Evolutionary conservation across 53 echinoderm and acorn worm species (phyloP).

Genomic region (Hippasteria phrygiana): DNA sequence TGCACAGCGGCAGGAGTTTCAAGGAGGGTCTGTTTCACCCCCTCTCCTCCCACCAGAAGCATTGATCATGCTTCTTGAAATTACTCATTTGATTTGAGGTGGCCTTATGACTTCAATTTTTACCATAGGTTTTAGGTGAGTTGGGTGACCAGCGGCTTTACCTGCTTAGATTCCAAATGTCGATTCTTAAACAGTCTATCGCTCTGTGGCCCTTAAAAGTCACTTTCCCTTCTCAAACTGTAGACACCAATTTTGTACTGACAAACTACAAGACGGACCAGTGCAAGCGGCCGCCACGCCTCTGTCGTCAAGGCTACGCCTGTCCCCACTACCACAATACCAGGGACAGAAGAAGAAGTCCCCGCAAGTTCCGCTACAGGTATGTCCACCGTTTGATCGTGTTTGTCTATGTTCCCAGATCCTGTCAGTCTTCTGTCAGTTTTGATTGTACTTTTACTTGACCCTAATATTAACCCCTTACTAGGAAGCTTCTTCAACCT

Average conservation of each 20-base stretch:
- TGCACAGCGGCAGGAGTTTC: too few species aligned
- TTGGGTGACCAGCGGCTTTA: too few species aligned
- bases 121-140: too few species aligned
- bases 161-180: not conserved
- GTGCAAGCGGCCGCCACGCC: constrained; percentile 94
- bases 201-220: constrained; percentile 47
- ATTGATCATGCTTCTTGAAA: too few species aligned
- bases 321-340: constrained; percentile 96
- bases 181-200: not conserved
- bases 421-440: too few species aligned
- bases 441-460: too few species aligned
- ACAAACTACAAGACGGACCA: constrained; percentile 99
- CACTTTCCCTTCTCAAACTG: constrained; percentile 53
- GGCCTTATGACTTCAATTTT: too few species aligned
- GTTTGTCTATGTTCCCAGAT: not conserved
- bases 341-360: constrained; percentile 95
- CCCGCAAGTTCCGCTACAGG: constrained; percentile 92
- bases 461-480: too few species aligned
- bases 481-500: too few species aligned
- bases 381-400: constrained; percentile 61
- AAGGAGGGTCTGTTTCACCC: too few species aligned
- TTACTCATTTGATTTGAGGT: too few species aligned
- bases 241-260: constrained; percentile 97
- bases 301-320: constrained; percentile 98
- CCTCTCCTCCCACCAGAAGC: too few species aligned